phyloP scores from a whole-genome alignment of 2,888 invertebrate species.

The Salticus scenicus region DNA sequence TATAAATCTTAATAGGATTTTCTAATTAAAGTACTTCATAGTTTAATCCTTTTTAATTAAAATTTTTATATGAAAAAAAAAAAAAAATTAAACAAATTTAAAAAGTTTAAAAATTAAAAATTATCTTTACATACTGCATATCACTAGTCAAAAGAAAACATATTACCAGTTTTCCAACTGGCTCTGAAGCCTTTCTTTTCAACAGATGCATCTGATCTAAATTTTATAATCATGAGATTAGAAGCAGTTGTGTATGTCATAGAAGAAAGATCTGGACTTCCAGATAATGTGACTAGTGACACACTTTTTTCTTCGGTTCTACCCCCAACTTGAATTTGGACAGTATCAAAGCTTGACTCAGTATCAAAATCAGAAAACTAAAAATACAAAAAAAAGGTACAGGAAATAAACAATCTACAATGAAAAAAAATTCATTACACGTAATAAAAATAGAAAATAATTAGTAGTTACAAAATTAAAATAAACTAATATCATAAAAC shows the following conservation, averaged over 20 bases:
- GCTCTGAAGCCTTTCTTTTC: slow-evolving; percentile 89
- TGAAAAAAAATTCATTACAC: neutral
- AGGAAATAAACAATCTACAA: neutral
- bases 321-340: slow-evolving; percentile 95
- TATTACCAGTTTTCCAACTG: slow-evolving; percentile 73
- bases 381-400: slow-evolving; percentile 71
- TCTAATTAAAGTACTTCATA: too few species aligned
- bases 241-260: slow-evolving; percentile 94
- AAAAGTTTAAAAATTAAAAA: too few species aligned
- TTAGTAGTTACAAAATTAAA: too few species aligned
- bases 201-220: slow-evolving; percentile 94
- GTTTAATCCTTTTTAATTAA: too few species aligned
- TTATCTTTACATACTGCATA: too few species aligned
- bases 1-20: too few species aligned
- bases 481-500: too few species aligned
- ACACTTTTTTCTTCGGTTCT: slow-evolving; percentile 95
- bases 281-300: slow-evolving; percentile 92
- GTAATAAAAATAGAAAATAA: neutral
- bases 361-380: slow-evolving; percentile 98
- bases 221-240: slow-evolving; percentile 98
- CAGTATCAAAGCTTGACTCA: slow-evolving; percentile 96
- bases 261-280: slow-evolving; percentile 86
- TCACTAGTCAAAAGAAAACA: too few species aligned
- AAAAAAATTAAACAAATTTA: too few species aligned
- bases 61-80: too few species aligned